Evolutionary conservation across 2,888 invertebrate genomes (phyloP), one percentile per base, ranked within the genome.

Genomic region (Aspidapion aeneum): DNA sequence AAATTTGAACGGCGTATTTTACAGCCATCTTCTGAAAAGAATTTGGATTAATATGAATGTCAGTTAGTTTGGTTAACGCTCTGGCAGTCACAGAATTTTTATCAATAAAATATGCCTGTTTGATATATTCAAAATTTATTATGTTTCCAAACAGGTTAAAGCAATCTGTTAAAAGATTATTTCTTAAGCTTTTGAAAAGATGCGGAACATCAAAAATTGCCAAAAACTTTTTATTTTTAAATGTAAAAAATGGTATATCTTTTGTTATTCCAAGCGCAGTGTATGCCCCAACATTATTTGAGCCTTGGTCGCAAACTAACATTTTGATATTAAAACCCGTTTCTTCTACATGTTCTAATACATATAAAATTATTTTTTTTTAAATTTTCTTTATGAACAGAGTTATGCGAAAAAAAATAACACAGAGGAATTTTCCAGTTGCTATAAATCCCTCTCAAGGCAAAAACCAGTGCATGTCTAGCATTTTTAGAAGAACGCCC

Each of bases 61-160:
- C 58, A 2, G 48, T 58, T 1, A 58, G 1, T 35, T 58, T 58
- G 17, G 21, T 52, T 52, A 59, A 9, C 12, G 52, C 18, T 20
- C 59, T 59, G 2, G 59, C 18, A 12, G 58, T 18, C 1, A 1
- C 18, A 49, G 52, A 52, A 21, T 18, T 48, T 35, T 22, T 61
- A 17, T 61, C 61, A 22, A 61, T 21, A 21, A 55, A 19, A 56
- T 2, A 61, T 18, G 61, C 55, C 54, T 56, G 54, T 35, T 48
- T 7, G 12, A 55, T 21, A 21, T 54, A 21, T 1, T 16, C 1
- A 48, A 48, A 54, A 54, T 48, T 49, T 5, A 54, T n/a, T 17
- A 55, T 9, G 5, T 54, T 1, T 21, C 22, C 55, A n/a, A n/a
- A 55, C 55, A n/a, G n/a, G n/a, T n/a, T n/a, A n/a, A n/a, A n/a